Percentiles rank a stretch among this genome's conserved stretches.
Evolutionary conservation across 2,888 invertebrate genomes (phyloP).

Genomic region (Leucophora obtusa): DNA sequence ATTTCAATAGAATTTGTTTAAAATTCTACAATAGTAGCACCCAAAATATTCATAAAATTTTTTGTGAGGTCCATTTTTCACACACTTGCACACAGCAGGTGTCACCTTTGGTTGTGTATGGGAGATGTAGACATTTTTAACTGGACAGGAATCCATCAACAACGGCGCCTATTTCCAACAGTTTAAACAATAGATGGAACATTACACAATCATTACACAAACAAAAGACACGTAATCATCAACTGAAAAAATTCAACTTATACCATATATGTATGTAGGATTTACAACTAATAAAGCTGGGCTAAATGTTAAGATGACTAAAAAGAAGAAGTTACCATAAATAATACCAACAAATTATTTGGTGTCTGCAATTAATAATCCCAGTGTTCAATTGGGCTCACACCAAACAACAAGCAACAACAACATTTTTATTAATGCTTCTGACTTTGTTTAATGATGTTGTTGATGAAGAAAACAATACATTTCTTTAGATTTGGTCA

Average conservation of each 20-base stretch:
- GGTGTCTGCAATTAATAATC: conserved; percentile 55
- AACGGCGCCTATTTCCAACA: conserved; percentile 72
- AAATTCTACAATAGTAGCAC: not conserved
- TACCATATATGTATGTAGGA: not conserved
- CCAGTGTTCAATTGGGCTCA: conserved; percentile 43
- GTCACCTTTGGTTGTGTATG: conserved; percentile 68
- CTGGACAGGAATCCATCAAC: conserved; percentile 73
- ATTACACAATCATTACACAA: conserved; percentile 31
- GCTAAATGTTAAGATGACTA: not conserved
- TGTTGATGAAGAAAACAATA: conserved; percentile 46
- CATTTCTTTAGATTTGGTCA: not conserved
- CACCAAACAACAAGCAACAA: conserved; percentile 21
- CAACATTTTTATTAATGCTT: conserved; percentile 54
- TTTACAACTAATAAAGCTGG: conserved; percentile 34
- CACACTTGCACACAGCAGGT: conserved; percentile 72
- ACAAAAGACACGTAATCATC: conserved; percentile 17
- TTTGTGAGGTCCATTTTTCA: conserved; percentile 70
- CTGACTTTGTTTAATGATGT: conserved; percentile 68
- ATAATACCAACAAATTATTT: conserved; percentile 23
- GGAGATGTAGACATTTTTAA: conserved; percentile 61
- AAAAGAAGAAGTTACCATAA: conserved; percentile 15
- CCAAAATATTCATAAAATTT: not conserved
- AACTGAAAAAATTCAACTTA: conserved; percentile 11
- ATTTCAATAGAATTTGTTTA: not conserved
- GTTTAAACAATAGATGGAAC: conserved; percentile 59